Evolutionary conservation across 2,113 vertebrate species (phyloP), one percentile per base, ranked within the genome.

Genomic region (Charina bottae): DNA sequence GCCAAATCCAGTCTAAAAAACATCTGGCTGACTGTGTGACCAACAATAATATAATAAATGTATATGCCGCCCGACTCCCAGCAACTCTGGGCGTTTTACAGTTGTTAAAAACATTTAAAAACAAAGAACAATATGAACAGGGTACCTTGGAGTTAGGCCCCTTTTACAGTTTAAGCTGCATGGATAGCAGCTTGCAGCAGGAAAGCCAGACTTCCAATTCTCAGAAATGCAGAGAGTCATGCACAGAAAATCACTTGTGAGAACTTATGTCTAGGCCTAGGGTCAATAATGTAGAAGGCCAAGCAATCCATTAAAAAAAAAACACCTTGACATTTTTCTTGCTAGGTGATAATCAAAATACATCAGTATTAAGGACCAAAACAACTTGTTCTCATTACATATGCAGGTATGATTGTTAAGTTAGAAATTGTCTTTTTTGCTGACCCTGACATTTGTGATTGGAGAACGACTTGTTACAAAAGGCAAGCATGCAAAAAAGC

Each of bases 201-300:
- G 3, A 42, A 23, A 86, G 60, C 0, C 59, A 89, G 7, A 1
- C 26, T 11, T 5, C 0, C 1, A 86, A 62, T 0, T 49, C 58
- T 6, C 83, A 90, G 15, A 56, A 0, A 87, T 59, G 0, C 0
- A 37, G 4, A n/a, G 4, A 0, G 42, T 42, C 17, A 0, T 0
- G 28, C 7, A 1, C 33, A 7, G 62, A 19, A 56, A 26, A 1
- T 54, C 0, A 0, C 85, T 53, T 1, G 85, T 1, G 0, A 5
- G n/a, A 26, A 72, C 4, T 56, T 72, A 53, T 88, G 56, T 49
- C 83, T 13, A 59, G 62, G 68, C 15, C 26, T 72, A 15, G 24
- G 37, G 13, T 91, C n/a, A 28, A n/a, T 26, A 78, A n/a, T 58
- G 49, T 3, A 49, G 13, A 33, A 72, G 17, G 37, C 13, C 58